Evolutionary conservation across 2,797 vertebrate genomes (phyloP).

Genomic region (Glossophaga mutica): DNA sequence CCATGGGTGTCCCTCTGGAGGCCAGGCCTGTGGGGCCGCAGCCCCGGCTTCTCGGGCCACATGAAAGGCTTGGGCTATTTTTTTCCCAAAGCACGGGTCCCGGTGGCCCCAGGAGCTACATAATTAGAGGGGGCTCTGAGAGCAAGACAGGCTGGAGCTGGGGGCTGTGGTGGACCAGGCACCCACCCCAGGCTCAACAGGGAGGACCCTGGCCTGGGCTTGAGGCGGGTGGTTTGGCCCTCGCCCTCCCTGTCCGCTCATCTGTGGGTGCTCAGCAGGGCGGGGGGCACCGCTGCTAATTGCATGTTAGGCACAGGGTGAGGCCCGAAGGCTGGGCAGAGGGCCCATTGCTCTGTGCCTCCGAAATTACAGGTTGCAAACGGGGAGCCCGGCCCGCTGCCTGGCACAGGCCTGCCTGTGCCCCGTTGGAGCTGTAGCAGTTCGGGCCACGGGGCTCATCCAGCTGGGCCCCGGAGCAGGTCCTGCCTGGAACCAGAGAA

Average conservation of each 20-base stretch:
- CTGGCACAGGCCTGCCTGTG: not conserved
- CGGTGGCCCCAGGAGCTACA: not conserved
- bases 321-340: not conserved
- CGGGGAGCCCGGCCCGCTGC: not conserved
- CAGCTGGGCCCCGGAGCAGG: accelerated
- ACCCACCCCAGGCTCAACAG: not conserved
- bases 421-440: not conserved
- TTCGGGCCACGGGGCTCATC: not conserved
- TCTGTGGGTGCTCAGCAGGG: not conserved
- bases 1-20: not conserved
- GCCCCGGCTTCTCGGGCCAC: conserved; percentile 33
- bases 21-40: not conserved
- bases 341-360: not conserved
- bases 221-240: not conserved
- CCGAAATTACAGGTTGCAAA: conserved; percentile 43
- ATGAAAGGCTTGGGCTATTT: conserved; percentile 63
- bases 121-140: conserved; percentile 49
- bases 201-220: not conserved
- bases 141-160: not conserved
- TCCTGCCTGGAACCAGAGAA: not conserved
- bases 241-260: not conserved
- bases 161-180: not conserved
- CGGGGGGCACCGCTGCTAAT: not conserved
- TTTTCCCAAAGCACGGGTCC: conserved; percentile 27
- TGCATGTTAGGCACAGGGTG: not conserved